phyloP scores from a whole-genome alignment of 2,797 vertebrate species.

The Oryzias sinensis region DNA sequence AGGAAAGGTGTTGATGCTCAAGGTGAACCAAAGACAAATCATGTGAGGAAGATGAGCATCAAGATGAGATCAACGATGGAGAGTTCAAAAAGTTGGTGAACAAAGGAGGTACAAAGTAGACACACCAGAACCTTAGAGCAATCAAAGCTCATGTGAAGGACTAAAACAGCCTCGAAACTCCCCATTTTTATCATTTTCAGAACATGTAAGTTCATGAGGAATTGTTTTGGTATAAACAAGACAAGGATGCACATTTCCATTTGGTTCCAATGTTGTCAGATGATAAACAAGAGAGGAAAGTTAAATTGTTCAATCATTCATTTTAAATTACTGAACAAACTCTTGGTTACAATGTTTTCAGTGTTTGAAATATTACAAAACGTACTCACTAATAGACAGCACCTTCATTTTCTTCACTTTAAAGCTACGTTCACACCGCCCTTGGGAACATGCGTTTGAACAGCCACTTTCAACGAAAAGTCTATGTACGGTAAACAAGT shows the following conservation, averaged over 20 bases:
- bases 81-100: constrained; percentile 59
- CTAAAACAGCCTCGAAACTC: constrained; percentile 55
- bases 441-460: too few relatives aligned
- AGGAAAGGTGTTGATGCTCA: constrained; percentile 46
- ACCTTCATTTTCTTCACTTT: too few relatives aligned
- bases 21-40: constrained; percentile 54
- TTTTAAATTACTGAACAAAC: background rate
- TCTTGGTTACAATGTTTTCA: background rate
- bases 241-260: constrained; percentile 14
- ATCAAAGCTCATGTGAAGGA: constrained; percentile 29
- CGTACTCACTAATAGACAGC: too few relatives aligned
- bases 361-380: constrained; percentile 1
- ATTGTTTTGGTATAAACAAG: constrained; percentile 39
- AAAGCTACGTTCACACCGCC: too few relatives aligned
- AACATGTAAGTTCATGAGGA: constrained; percentile 33
- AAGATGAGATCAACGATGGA: constrained; percentile 58
- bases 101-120: constrained; percentile 59
- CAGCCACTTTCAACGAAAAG: too few relatives aligned
- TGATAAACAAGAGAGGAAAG: constrained; percentile 5
- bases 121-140: constrained; percentile 41
- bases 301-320: background rate
- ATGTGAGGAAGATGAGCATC: constrained; percentile 36
- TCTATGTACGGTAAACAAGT: too few relatives aligned
- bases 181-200: constrained; percentile 55
- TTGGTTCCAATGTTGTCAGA: constrained; percentile 10